These are phyloP conservation scores for Microchrysa polita DNA, from an alignment of 2,888 invertebrate species.

Conservation along the genomic window DNA sequence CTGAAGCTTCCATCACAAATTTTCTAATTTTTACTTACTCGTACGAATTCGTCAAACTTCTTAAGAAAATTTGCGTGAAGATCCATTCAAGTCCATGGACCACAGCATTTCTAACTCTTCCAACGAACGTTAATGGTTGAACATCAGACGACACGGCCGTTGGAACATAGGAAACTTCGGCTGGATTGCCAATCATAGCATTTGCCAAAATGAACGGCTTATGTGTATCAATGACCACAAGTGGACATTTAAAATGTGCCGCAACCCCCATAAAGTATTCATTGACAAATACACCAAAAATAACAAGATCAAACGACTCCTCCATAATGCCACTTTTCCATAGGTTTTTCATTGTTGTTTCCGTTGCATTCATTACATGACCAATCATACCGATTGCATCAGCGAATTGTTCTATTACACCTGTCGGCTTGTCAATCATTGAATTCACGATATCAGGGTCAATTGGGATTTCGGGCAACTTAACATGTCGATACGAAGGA, in stretches of 20 bases:
- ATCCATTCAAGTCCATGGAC: background rate
- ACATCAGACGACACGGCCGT: constrained; percentile 40
- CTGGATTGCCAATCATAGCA: constrained; percentile 57
- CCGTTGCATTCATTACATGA: background rate
- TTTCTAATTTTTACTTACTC: no score
- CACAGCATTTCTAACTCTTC: constrained; percentile 10
- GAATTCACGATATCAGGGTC: no score
- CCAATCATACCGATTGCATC: background rate
- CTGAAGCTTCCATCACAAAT: no score
- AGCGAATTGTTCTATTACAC: background rate
- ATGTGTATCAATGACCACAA: constrained; percentile 54
- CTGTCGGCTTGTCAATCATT: background rate
- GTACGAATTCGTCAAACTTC: background rate
- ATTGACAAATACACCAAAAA: constrained; percentile 58
- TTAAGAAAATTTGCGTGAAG: background rate
- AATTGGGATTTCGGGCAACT: background rate
- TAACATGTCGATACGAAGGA: constrained; percentile 40
- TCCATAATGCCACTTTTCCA: background rate
- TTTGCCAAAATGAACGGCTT: constrained; percentile 56
- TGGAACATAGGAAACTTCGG: constrained; percentile 56
- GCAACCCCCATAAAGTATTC: constrained; percentile 60
- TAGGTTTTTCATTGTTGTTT: background rate
- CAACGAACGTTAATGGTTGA: constrained; percentile 13
- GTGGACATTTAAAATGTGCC: constrained; percentile 58
- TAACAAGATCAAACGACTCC: constrained; percentile 56